phyloP scores from a whole-genome alignment of 1,140 invertebrate genomes.

The Monochamus saltuarius region DNA sequence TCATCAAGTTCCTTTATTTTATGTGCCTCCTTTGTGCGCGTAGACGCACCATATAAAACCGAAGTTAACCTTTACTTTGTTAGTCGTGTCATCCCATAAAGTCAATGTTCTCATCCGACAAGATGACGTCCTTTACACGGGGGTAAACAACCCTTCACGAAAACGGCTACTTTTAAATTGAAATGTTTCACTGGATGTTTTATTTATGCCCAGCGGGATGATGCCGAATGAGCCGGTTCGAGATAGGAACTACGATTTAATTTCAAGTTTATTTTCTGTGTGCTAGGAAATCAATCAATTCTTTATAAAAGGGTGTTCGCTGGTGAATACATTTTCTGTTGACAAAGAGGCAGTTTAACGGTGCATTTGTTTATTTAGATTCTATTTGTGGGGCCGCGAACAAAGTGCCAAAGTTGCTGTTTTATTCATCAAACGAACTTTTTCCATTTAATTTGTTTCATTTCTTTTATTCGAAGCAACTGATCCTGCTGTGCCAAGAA shows the following conservation, averaged over 20 bases:
- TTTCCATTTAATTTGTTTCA: too few relatives aligned
- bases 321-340: constrained; percentile 10
- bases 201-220: constrained; percentile 17
- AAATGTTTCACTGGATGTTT: constrained; percentile 20
- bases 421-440: not conserved
- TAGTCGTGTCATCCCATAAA: not conserved
- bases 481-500: too few relatives aligned
- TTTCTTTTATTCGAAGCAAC: too few relatives aligned
- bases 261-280: constrained; percentile 8
- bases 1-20: too few relatives aligned
- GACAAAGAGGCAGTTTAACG: constrained; percentile 8
- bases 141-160: constrained; percentile 11
- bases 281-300: constrained; percentile 10
- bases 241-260: constrained; percentile 5
- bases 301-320: constrained; percentile 7
- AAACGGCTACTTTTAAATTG: constrained; percentile 19
- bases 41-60: not conserved
- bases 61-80: not conserved
- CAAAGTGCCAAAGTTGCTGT: not conserved
- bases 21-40: too few relatives aligned
- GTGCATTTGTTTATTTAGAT: constrained; percentile 7
- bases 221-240: constrained; percentile 4
- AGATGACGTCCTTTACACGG: constrained; percentile 12
- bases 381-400: not conserved
- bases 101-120: constrained; percentile 4